Evolutionary conservation across 2,113 vertebrate species (phyloP).

Genomic region (Rhegmatorhina hoffmannsi): DNA sequence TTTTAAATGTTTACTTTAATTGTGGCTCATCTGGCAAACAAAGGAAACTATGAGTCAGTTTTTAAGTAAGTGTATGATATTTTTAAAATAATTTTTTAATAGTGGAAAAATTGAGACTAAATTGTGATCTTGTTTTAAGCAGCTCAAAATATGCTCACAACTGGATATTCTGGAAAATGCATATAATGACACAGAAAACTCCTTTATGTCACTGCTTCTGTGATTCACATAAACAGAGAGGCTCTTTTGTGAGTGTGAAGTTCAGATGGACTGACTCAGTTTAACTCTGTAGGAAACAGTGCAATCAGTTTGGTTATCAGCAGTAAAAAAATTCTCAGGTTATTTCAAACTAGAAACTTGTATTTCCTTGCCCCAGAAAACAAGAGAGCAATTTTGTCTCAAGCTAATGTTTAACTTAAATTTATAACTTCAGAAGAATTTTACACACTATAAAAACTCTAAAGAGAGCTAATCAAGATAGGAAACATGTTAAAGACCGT

Average conservation of each 20-base stretch:
- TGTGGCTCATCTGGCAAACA: neutral
- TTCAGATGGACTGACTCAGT: neutral
- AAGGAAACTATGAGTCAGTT: neutral
- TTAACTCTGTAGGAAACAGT: neutral
- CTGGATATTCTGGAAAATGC: neutral
- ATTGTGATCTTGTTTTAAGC: neutral
- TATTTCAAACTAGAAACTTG: neutral
- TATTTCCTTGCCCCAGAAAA: neutral
- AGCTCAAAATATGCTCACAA: neutral
- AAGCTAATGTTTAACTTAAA: neutral
- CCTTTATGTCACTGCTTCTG: neutral
- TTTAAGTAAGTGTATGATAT: neutral
- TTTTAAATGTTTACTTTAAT: neutral
- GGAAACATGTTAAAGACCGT: neutral
- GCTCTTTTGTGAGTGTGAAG: neutral
- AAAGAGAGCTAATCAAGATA: neutral
- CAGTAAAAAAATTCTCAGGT: neutral
- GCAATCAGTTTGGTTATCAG: neutral
- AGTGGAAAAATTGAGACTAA: neutral
- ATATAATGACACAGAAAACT: neutral
- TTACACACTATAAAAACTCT: neutral
- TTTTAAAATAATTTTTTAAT: neutral
- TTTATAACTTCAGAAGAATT: neutral
- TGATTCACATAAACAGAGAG: neutral
- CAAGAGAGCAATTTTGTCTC: neutral